Percentiles rank a stretch among this genome's conserved stretches.
Conservation (phyloP, 1,140 invertebrate genomes). For the Listronotus bonariensis region DNA sequence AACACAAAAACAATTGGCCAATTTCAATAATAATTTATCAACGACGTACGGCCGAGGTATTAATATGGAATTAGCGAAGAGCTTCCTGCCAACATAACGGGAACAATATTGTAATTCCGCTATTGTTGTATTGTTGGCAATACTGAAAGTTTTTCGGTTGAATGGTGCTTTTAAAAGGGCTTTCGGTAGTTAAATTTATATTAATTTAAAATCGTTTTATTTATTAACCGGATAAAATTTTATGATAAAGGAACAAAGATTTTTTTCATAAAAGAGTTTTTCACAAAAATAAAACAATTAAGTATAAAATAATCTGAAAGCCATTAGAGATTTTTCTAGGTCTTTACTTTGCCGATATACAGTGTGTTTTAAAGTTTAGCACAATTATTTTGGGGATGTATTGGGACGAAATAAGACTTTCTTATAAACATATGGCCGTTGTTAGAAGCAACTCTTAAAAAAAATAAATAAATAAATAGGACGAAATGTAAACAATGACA, state of each 20-base stretch:
- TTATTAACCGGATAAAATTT: not conserved
- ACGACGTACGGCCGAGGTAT: slow-evolving; percentile 7
- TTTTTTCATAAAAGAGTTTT: too few species aligned
- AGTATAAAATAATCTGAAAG: too few species aligned
- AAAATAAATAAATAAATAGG: too few species aligned
- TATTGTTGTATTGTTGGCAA: slow-evolving; percentile 22
- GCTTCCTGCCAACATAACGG: slow-evolving; percentile 1
- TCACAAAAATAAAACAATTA: too few species aligned
- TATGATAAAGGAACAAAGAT: not conserved
- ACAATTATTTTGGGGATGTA: too few species aligned
- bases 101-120: slow-evolving; percentile 25
- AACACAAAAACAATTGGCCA: slow-evolving; percentile 17
- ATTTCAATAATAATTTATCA: slow-evolving; percentile 30
- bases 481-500: too few species aligned
- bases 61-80: slow-evolving; percentile 15
- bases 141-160: slow-evolving; percentile 16
- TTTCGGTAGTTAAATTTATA: slow-evolving; percentile 12
- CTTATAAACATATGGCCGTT: too few species aligned
- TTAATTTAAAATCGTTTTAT: slow-evolving; percentile 4
- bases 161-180: not conserved
- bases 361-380: too few species aligned
- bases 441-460: too few species aligned
- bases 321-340: too few species aligned
- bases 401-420: too few species aligned
- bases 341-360: too few species aligned